Evolutionary conservation across 64 coral and sea anemone genomes (phyloP).

Genomic region (Trachythela sp.): DNA sequence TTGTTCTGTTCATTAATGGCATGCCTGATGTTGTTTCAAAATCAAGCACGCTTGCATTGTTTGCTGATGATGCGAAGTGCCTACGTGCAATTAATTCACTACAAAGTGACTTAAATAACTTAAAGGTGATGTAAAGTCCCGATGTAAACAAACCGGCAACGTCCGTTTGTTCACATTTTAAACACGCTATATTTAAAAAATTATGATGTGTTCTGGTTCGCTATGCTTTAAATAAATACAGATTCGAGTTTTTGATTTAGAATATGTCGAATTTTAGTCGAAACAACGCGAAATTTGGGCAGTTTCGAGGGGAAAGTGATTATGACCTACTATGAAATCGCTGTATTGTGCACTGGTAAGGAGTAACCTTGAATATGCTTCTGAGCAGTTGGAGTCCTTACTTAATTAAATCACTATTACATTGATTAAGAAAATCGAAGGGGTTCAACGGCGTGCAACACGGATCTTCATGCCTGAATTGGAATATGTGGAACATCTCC

Average conservation of each 20-base stretch:
- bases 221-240: too few species aligned
- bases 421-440: slow-evolving; percentile 26
- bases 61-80: slow-evolving; percentile 49
- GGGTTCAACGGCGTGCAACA: slow-evolving; percentile 33
- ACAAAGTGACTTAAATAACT: too few species aligned
- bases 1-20: slow-evolving; percentile 54
- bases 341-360: background rate
- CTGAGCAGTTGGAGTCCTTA: slow-evolving; percentile 28
- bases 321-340: too few species aligned
- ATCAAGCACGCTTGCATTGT: slow-evolving; percentile 27
- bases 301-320: too few species aligned
- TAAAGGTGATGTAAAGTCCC: too few species aligned
- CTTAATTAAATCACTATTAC: background rate
- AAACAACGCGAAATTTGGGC: too few species aligned
- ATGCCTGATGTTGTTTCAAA: slow-evolving; percentile 2
- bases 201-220: too few species aligned
- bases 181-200: too few species aligned
- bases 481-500: slow-evolving; percentile 16
- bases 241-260: too few species aligned
- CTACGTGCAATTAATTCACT: slow-evolving; percentile 37
- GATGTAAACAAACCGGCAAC: too few species aligned
- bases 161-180: too few species aligned
- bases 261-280: too few species aligned
- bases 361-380: slow-evolving; percentile 40
- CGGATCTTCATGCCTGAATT: slow-evolving; percentile 17